Percentiles rank a stretch among this genome's conserved stretches.
phyloP scores from a whole-genome alignment of 1,140 invertebrate species.

The Heliconius eleuchia region DNA sequence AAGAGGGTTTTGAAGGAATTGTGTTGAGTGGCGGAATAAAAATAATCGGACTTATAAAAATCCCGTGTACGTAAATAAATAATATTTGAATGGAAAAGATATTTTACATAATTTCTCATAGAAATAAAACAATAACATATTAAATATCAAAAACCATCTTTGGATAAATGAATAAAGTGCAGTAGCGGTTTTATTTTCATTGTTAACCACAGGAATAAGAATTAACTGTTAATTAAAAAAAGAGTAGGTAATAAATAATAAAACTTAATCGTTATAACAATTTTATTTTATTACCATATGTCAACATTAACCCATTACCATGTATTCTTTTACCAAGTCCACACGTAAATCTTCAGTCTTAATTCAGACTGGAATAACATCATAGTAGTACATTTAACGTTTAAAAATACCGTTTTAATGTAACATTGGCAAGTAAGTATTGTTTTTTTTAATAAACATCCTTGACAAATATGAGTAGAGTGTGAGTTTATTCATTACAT shows the following conservation, averaged over 20 bases:
- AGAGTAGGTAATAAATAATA: background rate
- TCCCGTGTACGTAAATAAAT: no score
- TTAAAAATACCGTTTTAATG: background rate
- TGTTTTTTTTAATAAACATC: background rate
- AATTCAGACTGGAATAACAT: conserved; percentile 44
- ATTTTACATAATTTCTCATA: no score
- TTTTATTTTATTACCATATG: conserved; percentile 47
- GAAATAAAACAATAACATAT: no score
- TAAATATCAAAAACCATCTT: no score
- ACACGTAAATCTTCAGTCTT: conserved; percentile 42
- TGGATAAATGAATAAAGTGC: no score
- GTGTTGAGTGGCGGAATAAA: no score
- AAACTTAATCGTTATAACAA: conserved; percentile 38
- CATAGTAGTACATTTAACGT: background rate
- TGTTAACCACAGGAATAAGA: no score
- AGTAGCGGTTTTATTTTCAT: no score
- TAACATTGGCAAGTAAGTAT: background rate
- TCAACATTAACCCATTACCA: conserved; percentile 53
- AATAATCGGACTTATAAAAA: no score
- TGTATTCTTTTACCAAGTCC: conserved; percentile 37
- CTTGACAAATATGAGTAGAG: background rate
- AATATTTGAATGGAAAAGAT: no score
- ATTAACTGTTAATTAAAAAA: background rate
- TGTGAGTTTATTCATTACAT: background rate
- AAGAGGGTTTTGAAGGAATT: no score